Base-by-base conservation (phyloP, 2,797 vertebrate genomes). In the Coluber constrictor region DNA sequence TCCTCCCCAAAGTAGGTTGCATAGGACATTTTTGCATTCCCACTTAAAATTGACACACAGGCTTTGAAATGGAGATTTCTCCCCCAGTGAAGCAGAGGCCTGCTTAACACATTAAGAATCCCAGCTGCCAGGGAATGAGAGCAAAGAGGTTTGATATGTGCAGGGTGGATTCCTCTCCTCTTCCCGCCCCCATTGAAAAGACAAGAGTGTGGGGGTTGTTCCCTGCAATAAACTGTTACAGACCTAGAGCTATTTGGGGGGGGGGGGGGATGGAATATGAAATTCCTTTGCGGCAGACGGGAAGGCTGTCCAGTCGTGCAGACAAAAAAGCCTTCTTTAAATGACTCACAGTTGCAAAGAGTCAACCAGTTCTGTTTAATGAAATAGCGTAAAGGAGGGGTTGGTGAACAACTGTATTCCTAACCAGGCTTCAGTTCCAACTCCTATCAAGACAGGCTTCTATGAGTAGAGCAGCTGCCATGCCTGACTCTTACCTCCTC, bases 31-130 rank as follows among this genome's bases (percentile, higher is more conserved):
- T 88, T 66, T 89, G 29, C 74, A 29, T 91, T 94, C 90, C 74
- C 70, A 59, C 90, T 94, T 86, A 70, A 89, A 94, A 90, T 74
- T 91, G 93, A 94, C 92, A 94, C 32, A 37, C 87, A 29, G 92
- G 90, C 92, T 94, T 94, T 94, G 93, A 92, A 94, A 92, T 91
- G 93, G 93, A 92, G 93, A 91, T 94, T 92, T 87, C 43, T 83
- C 5, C 74, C 70, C 63, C 59, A 87, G 47, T 29, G 74, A 88
- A 87, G 59, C 66, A 66, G 86, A 29, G 83, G 90, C 74, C 70
- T 92, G 92, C 59, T 88, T 86, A 91, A 91, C 90, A 86, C 70
- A 91, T 92, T 92, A 89, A 90, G 74, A 88, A 83, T 57, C 93
- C 93, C 93, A 94, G 93, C 93, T 92, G 93, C 79, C 59, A 63